Base-by-base conservation (phyloP, 2,797 vertebrate species). In the Cyprinella venusta region DNA sequence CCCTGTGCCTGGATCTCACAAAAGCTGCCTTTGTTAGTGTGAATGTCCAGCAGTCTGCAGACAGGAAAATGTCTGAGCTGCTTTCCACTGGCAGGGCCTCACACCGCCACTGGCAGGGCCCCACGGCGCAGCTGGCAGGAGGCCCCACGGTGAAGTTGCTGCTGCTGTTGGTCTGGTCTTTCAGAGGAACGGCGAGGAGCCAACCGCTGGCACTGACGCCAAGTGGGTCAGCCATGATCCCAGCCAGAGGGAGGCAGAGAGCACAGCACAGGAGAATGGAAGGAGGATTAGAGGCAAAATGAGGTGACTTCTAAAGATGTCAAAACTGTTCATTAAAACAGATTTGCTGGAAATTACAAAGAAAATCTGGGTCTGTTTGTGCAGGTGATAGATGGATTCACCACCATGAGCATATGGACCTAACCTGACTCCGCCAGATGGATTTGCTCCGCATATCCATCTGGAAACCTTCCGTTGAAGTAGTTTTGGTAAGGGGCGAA, bases 11-110 rank as follows among this genome's bases (percentile, higher is more conserved):
- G n/a, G 59, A 45, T 40, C 77, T 87, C 89, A 94, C 89, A 94
- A 93, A 93, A 90, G 87, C 69, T 82, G 26, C 82, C 91, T 92
- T 94, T 94, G 92, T 94, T 90, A 90, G 81, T 33, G 48, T 88
- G 89, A 86, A 75, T 68, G 84, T 86, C 88, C 88, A 77, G 68
- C 81, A 82, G 81, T 83, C 80, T 77, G 87, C 77, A 90, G 88
- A 90, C 89, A 90, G 90, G 90, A 94, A 87, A 89, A 91, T 89
- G 89, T 91, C 90, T 90, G 87, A 86, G 83, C 82, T 79, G 86
- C 86, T 89, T 89, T 89, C 84, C 86, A 88, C 84, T 87, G 86
- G 86, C 88, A 87, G 81, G 79, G 80, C 59, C 79, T 70, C 61
- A 74, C 19, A 9, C 12, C 70, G 89, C 54, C 87, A 83, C 87